Conservation (phyloP, 2,888 invertebrate genomes). For the Zonitis immaculata region DNA sequence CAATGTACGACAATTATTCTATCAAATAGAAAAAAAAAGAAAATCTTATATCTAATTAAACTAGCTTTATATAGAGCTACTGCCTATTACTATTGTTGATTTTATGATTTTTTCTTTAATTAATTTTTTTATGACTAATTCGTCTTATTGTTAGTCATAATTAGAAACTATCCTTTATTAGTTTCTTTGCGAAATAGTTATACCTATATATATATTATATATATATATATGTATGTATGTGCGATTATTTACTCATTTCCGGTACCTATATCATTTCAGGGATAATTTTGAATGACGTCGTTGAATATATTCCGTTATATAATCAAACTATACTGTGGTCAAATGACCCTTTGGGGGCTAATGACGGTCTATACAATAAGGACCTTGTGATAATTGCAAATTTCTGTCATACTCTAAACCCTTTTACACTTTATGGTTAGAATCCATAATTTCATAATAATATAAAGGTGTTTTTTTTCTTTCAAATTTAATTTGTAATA, state of each 20-base stretch:
- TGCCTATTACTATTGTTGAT: neutral
- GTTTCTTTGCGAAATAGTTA: neutral
- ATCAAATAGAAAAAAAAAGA: no score
- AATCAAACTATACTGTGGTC: constrained; percentile 28
- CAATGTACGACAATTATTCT: constrained; percentile 13
- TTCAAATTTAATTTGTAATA: neutral
- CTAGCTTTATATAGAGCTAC: constrained; percentile 27
- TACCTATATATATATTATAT: no score
- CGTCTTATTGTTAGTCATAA: neutral
- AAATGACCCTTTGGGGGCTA: constrained; percentile 25
- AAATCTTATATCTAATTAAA: constrained; percentile 24
- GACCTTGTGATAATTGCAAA: neutral
- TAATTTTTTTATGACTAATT: constrained; percentile 7
- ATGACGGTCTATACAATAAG: constrained; percentile 20
- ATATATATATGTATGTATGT: no score
- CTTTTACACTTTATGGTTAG: neutral
- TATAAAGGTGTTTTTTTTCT: no score
- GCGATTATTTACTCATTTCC: constrained; percentile 5
- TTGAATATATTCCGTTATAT: constrained; percentile 23
- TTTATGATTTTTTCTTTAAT: neutral
- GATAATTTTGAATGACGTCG: constrained; percentile 28
- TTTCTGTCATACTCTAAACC: neutral
- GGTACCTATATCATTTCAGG: constrained; percentile 11
- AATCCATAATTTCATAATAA: neutral
- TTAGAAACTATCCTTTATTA: neutral